Base-by-base conservation (phyloP, 2,888 invertebrate species). In the Herminia tarsipennalis region DNA sequence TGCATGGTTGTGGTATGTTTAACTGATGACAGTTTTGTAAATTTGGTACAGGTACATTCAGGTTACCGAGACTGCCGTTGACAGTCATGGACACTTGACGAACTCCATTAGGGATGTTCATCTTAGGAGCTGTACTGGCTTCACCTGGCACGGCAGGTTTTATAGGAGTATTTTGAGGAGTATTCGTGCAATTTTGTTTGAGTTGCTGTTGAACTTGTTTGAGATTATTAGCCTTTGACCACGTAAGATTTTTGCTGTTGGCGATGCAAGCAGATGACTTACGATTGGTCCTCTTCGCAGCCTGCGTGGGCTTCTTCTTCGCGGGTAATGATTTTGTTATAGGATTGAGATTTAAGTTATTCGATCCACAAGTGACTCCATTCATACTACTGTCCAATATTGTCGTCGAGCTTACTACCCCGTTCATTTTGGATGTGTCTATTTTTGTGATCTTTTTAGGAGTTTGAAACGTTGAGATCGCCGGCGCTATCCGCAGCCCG, bases 221-320 rank as follows among this genome's bases (percentile, higher is more conserved):
- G 1, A 90, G 73, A 58, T 91, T 90, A 53, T 88, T 90, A 25
- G 87, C 90, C 71, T 88, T 91, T 9, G 90, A 90, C 90, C 90
- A 91, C 3, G 89, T 86, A 18, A 91, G 69, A 46, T 90, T 90
- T 73, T 89, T 89, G 66, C 82, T 89, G 57, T 90, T 91, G 12
- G 90, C 90, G 36, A 89, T 89, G 54, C 90, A 89, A 12, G 88
- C 90, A 2, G 89, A 90, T 22, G 89, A 90, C 56, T 88, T 90
- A 10, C 90, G 76, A 59, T 91, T 90, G 1, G 85, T 87, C 66
- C 85, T 76, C 73, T 88, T 91, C 14, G 72, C 49, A 14, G 78
- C 44, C 36, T 76, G 76, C 28, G 65, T 30, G 18, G 69, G 65
- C 54, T 82, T 88, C 59, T 86, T 86, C 61, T 88, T 90, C 1